Evolutionary conservation across 2,888 invertebrate species (phyloP), one percentile per base, ranked within the genome.

Genomic region (Zaprionus obscuricornis): DNA sequence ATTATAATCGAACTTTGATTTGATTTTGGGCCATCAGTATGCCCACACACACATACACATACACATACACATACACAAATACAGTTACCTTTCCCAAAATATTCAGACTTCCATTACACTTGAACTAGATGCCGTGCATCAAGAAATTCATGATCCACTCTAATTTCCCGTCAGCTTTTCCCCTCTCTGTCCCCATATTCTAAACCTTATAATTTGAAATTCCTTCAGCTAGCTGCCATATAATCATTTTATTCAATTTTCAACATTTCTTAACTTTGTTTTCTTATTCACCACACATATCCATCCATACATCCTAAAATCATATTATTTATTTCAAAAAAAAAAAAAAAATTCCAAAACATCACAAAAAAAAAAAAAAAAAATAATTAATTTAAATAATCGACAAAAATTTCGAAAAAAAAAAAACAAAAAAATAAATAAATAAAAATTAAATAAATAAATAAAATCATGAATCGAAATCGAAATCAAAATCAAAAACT

Each of bases 241-340:
- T 43, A 51, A 34, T 56, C 43, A 56, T 49, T 70, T 34, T 58
- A 45, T 37, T 45, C 37, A 51, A 75, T 55, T 76, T 56, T 79
- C 57, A 56, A 54, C 11, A 59, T 58, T 72, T 63, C 52, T 72
- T 66, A 71, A 82, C 62, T 58, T 79, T 78, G 54, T 60, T 63
- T 72, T 68, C 14, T 73, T 70, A 57, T 79, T 79, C 34, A 50
- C 31, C 60, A 58, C 14, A 11, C 13, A 10, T 34, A 3, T 22
- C 33, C 31, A 11, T 8, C 22, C 8, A 36, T 16, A 17, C 40
- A 40, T 17, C 14, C 5, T 33, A 50, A 55, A 34, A 33, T 24
- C 18, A 10, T 42, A n/a, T n/a, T n/a, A n/a, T n/a, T n/a, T n/a
- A n/a, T n/a, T 24, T 20, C n/a, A 39, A 18, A 16, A 26, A 10